These are phyloP conservation scores for Babylonia areolata DNA, from an alignment of 1,140 invertebrate genomes.

Conservation along the genomic window DNA sequence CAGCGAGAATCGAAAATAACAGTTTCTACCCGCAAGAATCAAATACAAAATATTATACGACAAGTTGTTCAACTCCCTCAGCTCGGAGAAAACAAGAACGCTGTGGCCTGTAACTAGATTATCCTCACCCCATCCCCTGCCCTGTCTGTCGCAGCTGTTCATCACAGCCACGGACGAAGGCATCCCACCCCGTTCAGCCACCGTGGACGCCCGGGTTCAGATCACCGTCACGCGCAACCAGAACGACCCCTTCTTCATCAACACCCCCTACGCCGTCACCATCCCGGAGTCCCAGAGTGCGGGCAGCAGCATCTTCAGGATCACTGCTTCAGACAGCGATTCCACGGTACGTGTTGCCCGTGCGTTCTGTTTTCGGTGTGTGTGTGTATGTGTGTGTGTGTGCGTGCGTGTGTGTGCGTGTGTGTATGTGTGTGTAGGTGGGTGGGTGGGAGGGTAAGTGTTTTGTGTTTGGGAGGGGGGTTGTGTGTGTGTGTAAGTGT, in stretches of 20 bases:
- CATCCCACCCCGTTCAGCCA: conserved; percentile 18
- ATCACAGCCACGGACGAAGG: conserved; percentile 51
- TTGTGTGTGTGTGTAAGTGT: not conserved
- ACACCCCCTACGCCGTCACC: conserved; percentile 44
- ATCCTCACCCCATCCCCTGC: no score
- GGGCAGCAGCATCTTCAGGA: conserved; percentile 38
- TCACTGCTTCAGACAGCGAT: conserved; percentile 53
- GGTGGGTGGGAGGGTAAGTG: not conserved
- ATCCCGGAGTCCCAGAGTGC: conserved; percentile 55
- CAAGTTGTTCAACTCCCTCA: not conserved
- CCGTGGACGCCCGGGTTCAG: conserved; percentile 77
- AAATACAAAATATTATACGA: no score
- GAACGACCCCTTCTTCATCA: conserved; percentile 84
- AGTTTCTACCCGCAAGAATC: no score
- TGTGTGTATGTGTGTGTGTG: conserved; percentile 7
- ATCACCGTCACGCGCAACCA: conserved; percentile 89
- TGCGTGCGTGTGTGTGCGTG: not conserved
- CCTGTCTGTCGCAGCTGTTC: conserved; percentile 40
- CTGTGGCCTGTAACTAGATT: no score
- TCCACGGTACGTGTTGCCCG: conserved; percentile 49
- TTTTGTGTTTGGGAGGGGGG: no score
- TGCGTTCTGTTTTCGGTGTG: not conserved
- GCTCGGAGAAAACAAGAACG: not conserved
- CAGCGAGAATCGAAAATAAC: no score
- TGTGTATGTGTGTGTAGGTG: not conserved